These are phyloP conservation scores for Sapajus apella DNA, from an alignment of 2,113 vertebrate species.

Conservation along the genomic window DNA sequence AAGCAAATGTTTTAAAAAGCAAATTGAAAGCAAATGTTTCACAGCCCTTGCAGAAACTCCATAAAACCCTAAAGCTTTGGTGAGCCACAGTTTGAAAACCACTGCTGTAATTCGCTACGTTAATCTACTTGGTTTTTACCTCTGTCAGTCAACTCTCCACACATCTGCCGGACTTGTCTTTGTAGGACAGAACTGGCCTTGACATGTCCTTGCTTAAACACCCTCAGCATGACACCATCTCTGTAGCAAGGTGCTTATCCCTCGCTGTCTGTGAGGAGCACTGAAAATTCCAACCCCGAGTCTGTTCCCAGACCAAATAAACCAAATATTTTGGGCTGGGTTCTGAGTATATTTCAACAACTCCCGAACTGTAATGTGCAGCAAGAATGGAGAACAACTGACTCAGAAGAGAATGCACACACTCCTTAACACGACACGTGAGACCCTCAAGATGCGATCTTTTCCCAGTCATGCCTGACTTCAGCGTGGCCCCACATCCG, in stretches of 20 bases:
- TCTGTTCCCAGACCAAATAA: background rate
- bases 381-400: background rate
- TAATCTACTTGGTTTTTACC: background rate
- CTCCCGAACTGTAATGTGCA: background rate
- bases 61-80: background rate
- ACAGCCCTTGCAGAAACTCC: background rate
- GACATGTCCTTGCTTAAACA: conserved; percentile 23
- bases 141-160: background rate
- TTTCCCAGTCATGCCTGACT: background rate
- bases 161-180: background rate
- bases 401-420: background rate
- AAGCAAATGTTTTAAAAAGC: background rate
- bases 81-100: background rate
- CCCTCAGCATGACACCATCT: background rate
- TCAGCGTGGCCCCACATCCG: background rate
- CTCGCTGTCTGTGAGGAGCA: background rate
- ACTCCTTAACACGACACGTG: background rate
- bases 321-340: background rate
- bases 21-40: conserved; percentile 6
- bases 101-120: background rate
- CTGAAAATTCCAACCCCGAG: background rate
- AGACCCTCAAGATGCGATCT: background rate
- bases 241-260: background rate
- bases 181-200: background rate
- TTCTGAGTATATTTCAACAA: background rate